Evolutionary conservation across 2,113 vertebrate genomes (phyloP), one percentile per base, ranked within the genome.

Genomic region (Eupsittula cactorum): DNA sequence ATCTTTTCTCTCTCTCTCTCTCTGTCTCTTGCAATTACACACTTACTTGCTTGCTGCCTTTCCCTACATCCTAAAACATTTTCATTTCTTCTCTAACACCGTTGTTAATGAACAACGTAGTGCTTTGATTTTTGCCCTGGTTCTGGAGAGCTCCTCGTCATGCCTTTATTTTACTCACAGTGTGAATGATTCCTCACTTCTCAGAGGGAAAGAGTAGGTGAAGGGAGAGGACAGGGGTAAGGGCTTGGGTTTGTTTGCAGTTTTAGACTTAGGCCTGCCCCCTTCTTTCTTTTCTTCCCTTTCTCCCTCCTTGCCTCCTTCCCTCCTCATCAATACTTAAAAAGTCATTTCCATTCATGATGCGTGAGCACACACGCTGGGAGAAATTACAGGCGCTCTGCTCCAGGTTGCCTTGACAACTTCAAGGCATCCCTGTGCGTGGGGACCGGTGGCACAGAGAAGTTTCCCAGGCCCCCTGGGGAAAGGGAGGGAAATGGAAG

Each of bases 391-490:
- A 83, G 78, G 84, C 86, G 49, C 97, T 90, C 86, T 37, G 92
- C 95, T 97, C 82, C 67, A 83, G 76, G 96, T 98, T 97, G 82
- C 97, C 97, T 31, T 97, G 97, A 97, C 96, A 78, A 92, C 91
- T 24, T 52, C 70, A 77, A 95, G 95, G 97, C 97, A 97, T 97
- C 98, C 97, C 97, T 97, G 95, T 97, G 90, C 42, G 41, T 88
- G 83, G 65, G 92, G 84, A 73, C 89, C 65, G 59, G 95, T 95
- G 95, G 96, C 95, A 96, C 97, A 88, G 98, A 93, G 74, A 16
- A 96, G 96, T 98, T 98, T 98, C 98, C 98, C 98, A 98, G 97
- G 97, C 92, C 92, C 91, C 94, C 93, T 94, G 97, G 92, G 96
- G 95, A 96, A 88, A 67, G 64, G 71, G 87, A 97, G 97, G 93